These are phyloP conservation scores for Argyrosomus japonicus DNA, from an alignment of 2,113 vertebrate species.

Conservation along the genomic window DNA sequence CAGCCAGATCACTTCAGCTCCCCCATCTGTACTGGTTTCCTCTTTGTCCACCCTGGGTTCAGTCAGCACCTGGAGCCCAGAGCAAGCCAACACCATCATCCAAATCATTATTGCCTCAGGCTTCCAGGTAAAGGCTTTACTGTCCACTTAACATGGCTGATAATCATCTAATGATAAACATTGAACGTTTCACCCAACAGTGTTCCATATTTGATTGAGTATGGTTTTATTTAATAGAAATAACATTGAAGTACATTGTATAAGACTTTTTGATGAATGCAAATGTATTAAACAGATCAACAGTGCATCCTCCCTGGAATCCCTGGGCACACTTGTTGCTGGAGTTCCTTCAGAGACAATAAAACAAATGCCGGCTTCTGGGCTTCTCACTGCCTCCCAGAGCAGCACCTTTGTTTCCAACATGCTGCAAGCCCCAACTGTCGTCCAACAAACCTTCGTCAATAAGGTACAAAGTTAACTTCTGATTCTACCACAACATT, in stretches of 20 bases:
- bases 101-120: slow-evolving; percentile 47
- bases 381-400: slow-evolving; percentile 42
- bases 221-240: background rate
- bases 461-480: slow-evolving; percentile 55
- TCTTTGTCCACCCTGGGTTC: slow-evolving; percentile 61
- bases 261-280: slow-evolving; percentile 5
- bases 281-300: slow-evolving; percentile 55
- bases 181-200: background rate
- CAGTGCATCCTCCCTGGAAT: slow-evolving; percentile 44
- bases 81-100: slow-evolving; percentile 64
- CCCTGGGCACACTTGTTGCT: slow-evolving; percentile 67
- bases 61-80: slow-evolving; percentile 65
- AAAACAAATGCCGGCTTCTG: slow-evolving; percentile 34
- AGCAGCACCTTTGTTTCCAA: slow-evolving; percentile 65
- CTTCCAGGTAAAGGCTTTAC: slow-evolving; percentile 44
- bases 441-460: slow-evolving; percentile 66
- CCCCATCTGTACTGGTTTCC: slow-evolving; percentile 36
- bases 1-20: slow-evolving; percentile 62
- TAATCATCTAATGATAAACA: background rate
- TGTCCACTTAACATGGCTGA: background rate
- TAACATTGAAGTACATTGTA: background rate
- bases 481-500: background rate
- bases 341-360: slow-evolving; percentile 61
- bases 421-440: slow-evolving; percentile 56
- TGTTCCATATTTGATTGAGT: background rate